Base-by-base conservation (phyloP, 2,888 invertebrate species). In the Panzeria rudis region DNA sequence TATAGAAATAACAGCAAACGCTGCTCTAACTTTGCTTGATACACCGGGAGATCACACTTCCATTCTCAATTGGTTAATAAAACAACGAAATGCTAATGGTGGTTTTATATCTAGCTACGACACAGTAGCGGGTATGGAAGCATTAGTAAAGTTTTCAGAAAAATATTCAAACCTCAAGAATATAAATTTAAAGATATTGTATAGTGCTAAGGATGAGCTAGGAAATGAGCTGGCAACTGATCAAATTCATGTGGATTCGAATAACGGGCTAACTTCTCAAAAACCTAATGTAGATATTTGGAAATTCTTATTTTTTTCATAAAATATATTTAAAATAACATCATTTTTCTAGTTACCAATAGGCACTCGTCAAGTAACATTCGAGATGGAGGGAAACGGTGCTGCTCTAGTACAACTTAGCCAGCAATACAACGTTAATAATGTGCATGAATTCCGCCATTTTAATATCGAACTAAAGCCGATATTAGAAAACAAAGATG, bases 1-100 rank as follows among this genome's bases (percentile, higher is more conserved):
- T 87, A 93, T 98, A 6, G 96, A 97, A 92, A 96, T 97, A 88
- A 97, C 98, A 0, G 95, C 97, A 0, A 98, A 98, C 92, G 96
- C 95, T 15, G 93, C 98, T 75, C 93, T 97, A 75, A 95, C 97
- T 0, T 88, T 95, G 35, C 93, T 93, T 86, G 90, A 69, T 2
- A 59, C 69, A 0, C 38, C 71, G 0, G 84, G 86, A n/a, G 87
- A 87, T 29, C 86, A 88, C 1, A 75, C 94, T 41, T 93, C 94
- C 3, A 94, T 95, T 1, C 93, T 95, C 0, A 93, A 95, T 68
- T 97, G 96, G 96, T 93, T 97, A 94, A 93, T 95, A 7, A 93
- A 94, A 4, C 95, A 95, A 88, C 92, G 95, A 47, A 94, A 94
- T 76, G 91, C 94, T 0, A 92, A 94, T 1, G 96, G 96, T 6